Percentiles rank a stretch among this genome's conserved stretches.
phyloP scores from a whole-genome alignment of 2,888 invertebrate genomes.

The Zygaena filipendulae region DNA sequence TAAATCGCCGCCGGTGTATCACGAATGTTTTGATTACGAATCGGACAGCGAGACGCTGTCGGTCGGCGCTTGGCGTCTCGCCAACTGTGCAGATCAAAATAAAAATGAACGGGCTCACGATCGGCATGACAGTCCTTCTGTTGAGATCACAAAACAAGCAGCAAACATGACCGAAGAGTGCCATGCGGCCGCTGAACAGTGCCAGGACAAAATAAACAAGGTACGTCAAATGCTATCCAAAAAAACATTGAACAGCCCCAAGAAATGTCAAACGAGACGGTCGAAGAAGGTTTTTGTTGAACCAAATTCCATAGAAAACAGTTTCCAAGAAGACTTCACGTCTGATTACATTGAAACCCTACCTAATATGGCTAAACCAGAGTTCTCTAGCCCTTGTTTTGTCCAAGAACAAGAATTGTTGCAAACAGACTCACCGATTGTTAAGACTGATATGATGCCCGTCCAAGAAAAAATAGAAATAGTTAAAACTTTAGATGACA shows the following conservation, averaged over 20 bases:
- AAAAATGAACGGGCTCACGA: conserved; percentile 36
- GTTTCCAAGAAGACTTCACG: conserved; percentile 45
- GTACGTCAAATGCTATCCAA: conserved; percentile 31
- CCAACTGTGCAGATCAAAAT: conserved; percentile 41
- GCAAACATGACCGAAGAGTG: conserved; percentile 37
- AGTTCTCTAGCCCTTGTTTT: conserved; percentile 30
- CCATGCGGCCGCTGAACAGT: conserved; percentile 32
- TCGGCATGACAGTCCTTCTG: conserved; percentile 19
- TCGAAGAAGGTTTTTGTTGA: conserved; percentile 39
- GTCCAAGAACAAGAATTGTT: conserved; percentile 25
- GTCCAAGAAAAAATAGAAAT: conserved; percentile 24
- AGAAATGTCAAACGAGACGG: conserved; percentile 22
- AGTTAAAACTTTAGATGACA: conserved; percentile 10
- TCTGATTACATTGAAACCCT: conserved; percentile 39
- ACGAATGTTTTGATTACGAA: conserved; percentile 31
- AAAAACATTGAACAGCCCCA: conserved; percentile 20
- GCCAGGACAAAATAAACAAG: conserved; percentile 42
- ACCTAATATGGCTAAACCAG: conserved; percentile 26
- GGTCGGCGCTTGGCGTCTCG: conserved; percentile 29
- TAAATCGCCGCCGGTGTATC: conserved; percentile 27
- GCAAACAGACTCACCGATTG: conserved; percentile 28
- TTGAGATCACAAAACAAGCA: conserved; percentile 22
- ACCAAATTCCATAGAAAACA: conserved; percentile 33
- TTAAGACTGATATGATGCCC: conserved; percentile 25
- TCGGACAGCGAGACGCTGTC: conserved; percentile 25